Evolutionary conservation across 2,797 vertebrate species (phyloP).

Genomic region (Botia kubotai): DNA sequence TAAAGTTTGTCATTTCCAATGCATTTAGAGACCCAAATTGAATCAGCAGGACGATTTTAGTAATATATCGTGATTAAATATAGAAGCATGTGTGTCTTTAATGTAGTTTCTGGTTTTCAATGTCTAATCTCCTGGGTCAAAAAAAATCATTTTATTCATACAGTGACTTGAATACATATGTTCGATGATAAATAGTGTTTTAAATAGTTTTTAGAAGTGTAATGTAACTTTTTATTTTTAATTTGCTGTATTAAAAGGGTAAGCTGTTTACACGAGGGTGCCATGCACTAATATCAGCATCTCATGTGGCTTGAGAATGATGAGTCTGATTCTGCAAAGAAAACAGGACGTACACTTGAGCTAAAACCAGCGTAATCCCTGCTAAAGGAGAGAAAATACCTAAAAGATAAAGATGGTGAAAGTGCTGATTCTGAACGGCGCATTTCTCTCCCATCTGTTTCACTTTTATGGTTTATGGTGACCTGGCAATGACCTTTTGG

Average conservation of each 20-base stretch:
- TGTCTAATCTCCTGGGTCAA: background rate
- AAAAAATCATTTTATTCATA: too few relatives aligned
- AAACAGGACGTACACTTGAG: constrained; percentile 39
- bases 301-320: background rate
- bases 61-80: background rate
- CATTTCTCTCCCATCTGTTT: constrained; percentile 78
- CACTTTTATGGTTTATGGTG: constrained; percentile 81
- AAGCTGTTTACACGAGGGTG: constrained; percentile 33
- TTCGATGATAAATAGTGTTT: too few relatives aligned
- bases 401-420: constrained; percentile 64
- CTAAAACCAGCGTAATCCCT: constrained; percentile 51
- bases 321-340: constrained; percentile 35
- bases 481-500: constrained; percentile 74
- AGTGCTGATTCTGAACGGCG: constrained; percentile 67
- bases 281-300: background rate
- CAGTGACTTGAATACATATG: too few relatives aligned
- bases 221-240: too few relatives aligned
- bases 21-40: background rate
- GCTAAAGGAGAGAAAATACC: constrained; percentile 63
- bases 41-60: constrained; percentile 11
- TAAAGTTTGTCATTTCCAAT: constrained; percentile 35
- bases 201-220: too few relatives aligned
- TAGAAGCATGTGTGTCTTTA: background rate
- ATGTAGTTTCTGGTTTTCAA: background rate
- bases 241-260: constrained; percentile 40